phyloP scores from a whole-genome alignment of 2,797 vertebrate species.

The Gymnoscopelus braueri region DNA sequence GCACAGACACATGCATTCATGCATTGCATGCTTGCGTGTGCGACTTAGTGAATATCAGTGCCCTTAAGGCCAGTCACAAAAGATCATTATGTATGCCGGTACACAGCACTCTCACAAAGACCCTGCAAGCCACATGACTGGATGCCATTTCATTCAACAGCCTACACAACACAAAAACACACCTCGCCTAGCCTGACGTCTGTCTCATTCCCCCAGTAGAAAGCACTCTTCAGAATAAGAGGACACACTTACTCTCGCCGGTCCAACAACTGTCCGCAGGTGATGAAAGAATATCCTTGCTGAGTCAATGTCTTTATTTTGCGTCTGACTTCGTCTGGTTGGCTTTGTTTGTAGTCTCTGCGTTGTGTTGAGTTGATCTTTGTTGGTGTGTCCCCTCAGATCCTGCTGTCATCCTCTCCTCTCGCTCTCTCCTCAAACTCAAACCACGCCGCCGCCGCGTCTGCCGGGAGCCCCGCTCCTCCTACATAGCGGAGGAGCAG shows the following conservation, averaged over 20 bases:
- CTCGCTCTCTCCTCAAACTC: slow-evolving; percentile 2
- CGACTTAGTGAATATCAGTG: not conserved
- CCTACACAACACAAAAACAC: not conserved
- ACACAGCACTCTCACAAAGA: not conserved
- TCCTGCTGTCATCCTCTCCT: not conserved
- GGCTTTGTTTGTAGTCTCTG: slow-evolving; percentile 2
- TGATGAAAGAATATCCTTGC: not conserved
- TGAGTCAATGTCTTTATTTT: not conserved
- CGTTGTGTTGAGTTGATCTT: not conserved
- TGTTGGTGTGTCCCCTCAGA: not conserved
- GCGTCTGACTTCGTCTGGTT: not conserved
- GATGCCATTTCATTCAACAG: not conserved
- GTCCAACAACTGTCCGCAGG: not conserved
- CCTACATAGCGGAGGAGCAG: slow-evolving; percentile 20
- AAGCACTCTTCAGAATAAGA: slow-evolving; percentile 1
- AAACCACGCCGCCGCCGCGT: not conserved
- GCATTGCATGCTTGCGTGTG: not conserved
- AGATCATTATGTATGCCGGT: not conserved
- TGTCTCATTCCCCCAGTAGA: not conserved
- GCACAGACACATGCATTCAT: not conserved
- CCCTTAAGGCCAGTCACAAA: not conserved
- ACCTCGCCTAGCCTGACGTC: not conserved
- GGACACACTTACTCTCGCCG: not conserved
- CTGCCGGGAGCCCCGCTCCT: slow-evolving; percentile 13
- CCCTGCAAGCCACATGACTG: not conserved